Percentiles rank a stretch among this genome's conserved stretches.
Conservation (phyloP, 2,797 vertebrate species). For the Vespertilio murinus region DNA sequence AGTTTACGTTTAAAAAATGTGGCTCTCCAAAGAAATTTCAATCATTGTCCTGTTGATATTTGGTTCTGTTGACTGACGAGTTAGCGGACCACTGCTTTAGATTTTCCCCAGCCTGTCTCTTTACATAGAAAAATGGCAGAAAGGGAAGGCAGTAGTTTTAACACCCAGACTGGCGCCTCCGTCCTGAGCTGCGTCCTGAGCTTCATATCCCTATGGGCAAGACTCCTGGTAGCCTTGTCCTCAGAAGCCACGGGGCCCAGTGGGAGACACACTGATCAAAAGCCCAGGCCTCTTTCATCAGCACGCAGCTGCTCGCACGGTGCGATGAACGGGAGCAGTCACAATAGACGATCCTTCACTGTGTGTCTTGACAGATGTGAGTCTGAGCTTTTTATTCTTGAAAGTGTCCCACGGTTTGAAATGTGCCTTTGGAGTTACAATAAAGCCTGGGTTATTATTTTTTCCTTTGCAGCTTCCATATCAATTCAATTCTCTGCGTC, state of each 20-base stretch:
- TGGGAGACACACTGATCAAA: background rate
- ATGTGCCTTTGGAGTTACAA: background rate
- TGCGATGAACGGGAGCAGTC: background rate
- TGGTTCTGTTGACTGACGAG: too few species aligned
- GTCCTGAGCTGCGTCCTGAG: background rate
- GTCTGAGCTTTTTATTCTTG: slow-evolving; percentile 17
- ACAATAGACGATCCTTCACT: background rate
- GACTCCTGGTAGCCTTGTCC: background rate
- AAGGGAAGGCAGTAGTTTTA: background rate
- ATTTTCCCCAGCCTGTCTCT: background rate
- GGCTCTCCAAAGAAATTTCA: too few species aligned
- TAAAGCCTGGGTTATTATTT: background rate
- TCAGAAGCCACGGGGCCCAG: background rate
- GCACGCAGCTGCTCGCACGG: background rate
- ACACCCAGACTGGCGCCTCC: background rate
- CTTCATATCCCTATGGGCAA: background rate
- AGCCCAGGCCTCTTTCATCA: background rate
- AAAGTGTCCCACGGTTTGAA: background rate
- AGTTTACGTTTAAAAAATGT: too few species aligned
- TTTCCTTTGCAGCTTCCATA: background rate
- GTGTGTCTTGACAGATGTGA: background rate
- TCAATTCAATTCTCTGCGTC: background rate
- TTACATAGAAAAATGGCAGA: slow-evolving; percentile 11
- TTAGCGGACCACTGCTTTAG: background rate
- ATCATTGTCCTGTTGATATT: too few species aligned